Percentiles rank a stretch among this genome's conserved stretches.
phyloP scores from a whole-genome alignment of 2,888 invertebrate species.

The Drosophila kuntzei region DNA sequence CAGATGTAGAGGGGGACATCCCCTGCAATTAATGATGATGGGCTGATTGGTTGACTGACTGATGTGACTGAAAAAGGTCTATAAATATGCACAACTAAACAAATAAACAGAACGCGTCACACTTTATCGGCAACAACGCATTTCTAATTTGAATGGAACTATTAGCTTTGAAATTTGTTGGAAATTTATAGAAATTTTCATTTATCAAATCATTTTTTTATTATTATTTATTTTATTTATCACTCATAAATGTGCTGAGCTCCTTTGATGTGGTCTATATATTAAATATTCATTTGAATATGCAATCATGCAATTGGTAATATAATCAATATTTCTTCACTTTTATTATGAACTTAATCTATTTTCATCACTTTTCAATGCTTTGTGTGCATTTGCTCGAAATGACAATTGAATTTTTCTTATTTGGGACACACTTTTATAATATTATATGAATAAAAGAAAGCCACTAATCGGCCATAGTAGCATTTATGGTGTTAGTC shows the following conservation, averaged over 20 bases:
- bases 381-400: neutral
- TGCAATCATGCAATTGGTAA: neutral
- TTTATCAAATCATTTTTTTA: too few species aligned
- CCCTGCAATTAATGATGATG: slow-evolving; percentile 24
- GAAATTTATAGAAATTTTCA: slow-evolving; percentile 4
- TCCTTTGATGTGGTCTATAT: neutral
- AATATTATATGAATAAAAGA: neutral
- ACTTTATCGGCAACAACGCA: neutral
- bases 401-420: neutral
- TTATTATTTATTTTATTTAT: neutral
- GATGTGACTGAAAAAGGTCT: slow-evolving; percentile 45
- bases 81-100: slow-evolving; percentile 37
- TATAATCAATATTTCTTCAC: neutral
- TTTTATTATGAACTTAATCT: slow-evolving; percentile 1
- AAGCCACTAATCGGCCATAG: neutral
- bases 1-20: neutral
- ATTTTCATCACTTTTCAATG: neutral
- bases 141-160: slow-evolving; percentile 10
- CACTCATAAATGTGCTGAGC: neutral
- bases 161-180: slow-evolving; percentile 16
- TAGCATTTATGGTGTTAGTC: neutral
- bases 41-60: slow-evolving; percentile 27
- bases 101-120: slow-evolving; percentile 39
- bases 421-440: too few species aligned
- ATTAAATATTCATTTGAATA: neutral